A percentile compares a stretch with the other conserved stretches of the same genome.
Conservation (phyloP, 1,140 invertebrate genomes). For the Oreohelix idahoensis region DNA sequence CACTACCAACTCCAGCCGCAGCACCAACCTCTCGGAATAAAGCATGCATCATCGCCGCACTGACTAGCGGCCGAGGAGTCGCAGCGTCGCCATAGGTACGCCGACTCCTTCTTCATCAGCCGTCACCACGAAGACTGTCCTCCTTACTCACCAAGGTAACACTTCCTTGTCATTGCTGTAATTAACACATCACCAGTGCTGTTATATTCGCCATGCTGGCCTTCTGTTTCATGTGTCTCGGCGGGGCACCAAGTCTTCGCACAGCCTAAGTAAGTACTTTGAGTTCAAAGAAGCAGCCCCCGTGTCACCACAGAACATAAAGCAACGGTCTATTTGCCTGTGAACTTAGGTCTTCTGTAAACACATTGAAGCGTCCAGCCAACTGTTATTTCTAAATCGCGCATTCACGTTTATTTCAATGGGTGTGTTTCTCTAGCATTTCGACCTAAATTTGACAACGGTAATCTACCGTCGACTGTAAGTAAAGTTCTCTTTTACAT, state of each 20-base stretch:
- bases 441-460: too few relatives aligned
- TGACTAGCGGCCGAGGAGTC: constrained; percentile 43
- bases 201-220: not conserved
- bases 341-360: too few relatives aligned
- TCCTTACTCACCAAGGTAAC: constrained; percentile 26
- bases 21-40: constrained; percentile 38
- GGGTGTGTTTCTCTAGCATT: too few relatives aligned
- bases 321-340: too few relatives aligned
- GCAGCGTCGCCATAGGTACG: constrained; percentile 5
- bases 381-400: too few relatives aligned
- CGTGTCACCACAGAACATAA: too few relatives aligned
- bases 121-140: constrained; percentile 21
- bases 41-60: constrained; percentile 36
- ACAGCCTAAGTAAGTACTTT: too few relatives aligned
- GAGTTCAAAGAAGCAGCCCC: too few relatives aligned
- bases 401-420: too few relatives aligned
- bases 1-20: constrained; percentile 53
- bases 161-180: not conserved
- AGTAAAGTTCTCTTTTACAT: too few relatives aligned
- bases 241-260: not conserved
- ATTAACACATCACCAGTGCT: not conserved
- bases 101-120: constrained; percentile 5
- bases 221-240: not conserved
- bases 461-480: too few relatives aligned
- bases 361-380: too few relatives aligned